phyloP scores from a whole-genome alignment of 2,888 invertebrate genomes.

The Nysson spinosus region DNA sequence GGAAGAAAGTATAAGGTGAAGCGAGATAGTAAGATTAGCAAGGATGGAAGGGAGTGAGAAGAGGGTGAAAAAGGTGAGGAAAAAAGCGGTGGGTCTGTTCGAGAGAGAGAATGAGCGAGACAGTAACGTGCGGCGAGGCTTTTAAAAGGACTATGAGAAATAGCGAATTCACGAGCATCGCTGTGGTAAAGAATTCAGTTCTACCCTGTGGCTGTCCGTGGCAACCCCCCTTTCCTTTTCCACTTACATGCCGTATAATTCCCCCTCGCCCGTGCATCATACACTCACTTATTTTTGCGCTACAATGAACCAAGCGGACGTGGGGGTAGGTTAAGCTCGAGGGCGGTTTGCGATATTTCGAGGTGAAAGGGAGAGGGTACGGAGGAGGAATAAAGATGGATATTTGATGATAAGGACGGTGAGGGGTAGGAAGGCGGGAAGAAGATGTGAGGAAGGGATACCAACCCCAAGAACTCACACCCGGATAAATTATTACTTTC shows the following conservation, averaged over 20 bases:
- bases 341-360: constrained; percentile 46
- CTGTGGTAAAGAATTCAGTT: constrained; percentile 38
- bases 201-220: constrained; percentile 60
- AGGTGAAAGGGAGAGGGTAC: constrained; percentile 9
- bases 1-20: background rate
- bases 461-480: constrained; percentile 54
- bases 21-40: background rate
- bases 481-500: constrained; percentile 71
- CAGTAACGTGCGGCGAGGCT: constrained; percentile 11
- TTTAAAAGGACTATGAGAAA: constrained; percentile 43
- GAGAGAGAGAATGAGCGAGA: constrained; percentile 3
- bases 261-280: constrained; percentile 71
- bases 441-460: constrained; percentile 20
- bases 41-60: background rate
- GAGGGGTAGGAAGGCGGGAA: constrained; percentile 12
- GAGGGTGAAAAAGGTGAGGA: background rate
- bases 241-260: constrained; percentile 68
- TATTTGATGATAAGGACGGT: too few species aligned
- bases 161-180: constrained; percentile 41
- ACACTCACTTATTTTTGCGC: constrained; percentile 74
- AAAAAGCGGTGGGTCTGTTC: constrained; percentile 3
- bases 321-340: constrained; percentile 56
- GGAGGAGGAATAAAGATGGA: too few species aligned
- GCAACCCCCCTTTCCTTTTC: constrained; percentile 66
- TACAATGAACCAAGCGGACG: constrained; percentile 68